Percentiles rank a stretch among this genome's conserved stretches.
Conservation (phyloP, 2,113 vertebrate genomes). For the Notechis scutatus region DNA sequence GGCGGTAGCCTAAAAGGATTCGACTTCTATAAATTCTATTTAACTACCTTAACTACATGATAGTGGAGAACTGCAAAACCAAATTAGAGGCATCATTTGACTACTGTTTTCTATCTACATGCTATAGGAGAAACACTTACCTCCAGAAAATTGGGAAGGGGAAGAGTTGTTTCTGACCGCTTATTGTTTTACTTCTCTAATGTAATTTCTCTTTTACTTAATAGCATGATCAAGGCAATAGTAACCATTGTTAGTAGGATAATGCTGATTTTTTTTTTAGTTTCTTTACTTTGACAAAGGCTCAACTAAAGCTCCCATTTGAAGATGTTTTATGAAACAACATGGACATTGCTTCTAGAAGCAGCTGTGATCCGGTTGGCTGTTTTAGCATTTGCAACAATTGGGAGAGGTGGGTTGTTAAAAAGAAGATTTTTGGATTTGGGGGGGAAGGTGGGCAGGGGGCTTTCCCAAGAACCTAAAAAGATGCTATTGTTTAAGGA, state of each 20-base stretch:
- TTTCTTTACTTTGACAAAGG: background rate
- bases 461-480: background rate
- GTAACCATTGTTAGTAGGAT: background rate
- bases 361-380: background rate
- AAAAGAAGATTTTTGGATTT: too few species aligned
- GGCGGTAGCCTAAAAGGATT: conserved; percentile 74
- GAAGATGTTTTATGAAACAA: background rate
- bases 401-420: background rate
- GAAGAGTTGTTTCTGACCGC: conserved; percentile 33
- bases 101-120: conserved; percentile 53
- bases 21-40: conserved; percentile 78
- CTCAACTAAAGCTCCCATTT: background rate
- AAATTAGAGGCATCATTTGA: conserved; percentile 58
- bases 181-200: conserved; percentile 19
- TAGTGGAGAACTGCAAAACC: conserved; percentile 68
- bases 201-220: background rate
- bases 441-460: too few species aligned
- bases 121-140: conserved; percentile 39
- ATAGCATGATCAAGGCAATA: background rate
- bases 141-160: conserved; percentile 5
- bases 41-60: conserved; percentile 72
- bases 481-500: background rate
- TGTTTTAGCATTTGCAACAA: background rate
- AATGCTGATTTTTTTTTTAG: background rate
- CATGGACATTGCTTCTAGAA: background rate